Base-by-base conservation (phyloP, 2,888 invertebrate species). In the Agonum fuliginosum region DNA sequence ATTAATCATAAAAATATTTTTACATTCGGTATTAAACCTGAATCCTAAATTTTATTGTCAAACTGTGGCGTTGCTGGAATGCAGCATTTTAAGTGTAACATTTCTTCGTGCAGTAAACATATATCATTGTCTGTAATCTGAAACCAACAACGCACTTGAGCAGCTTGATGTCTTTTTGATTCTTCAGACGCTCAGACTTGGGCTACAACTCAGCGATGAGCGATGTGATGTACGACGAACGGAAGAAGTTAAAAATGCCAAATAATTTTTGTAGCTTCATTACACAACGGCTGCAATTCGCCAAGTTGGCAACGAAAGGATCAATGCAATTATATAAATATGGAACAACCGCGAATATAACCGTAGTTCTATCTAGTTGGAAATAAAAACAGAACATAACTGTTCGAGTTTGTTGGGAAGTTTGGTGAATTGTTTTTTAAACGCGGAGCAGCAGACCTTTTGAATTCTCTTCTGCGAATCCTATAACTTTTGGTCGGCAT, bases 81-180 rank as follows among this genome's bases (percentile, higher is more conserved):
- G 24, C n/a, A 54, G 17, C 48, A 48, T 48, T 48, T 48, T 48
- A 54, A 54, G 12, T 22, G 54, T 54, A 54, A 22, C 54, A 22
- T n/a, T 54, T 12, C 22, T n/a, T 0, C 22, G 54, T 22, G 20
- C 24, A 54, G 54, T 54, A 54, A 54, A 54, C 54, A 54, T 54
- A 54, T 54, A 54, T 54, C 54, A 54, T 65, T 41, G 65, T 65
- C 14, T 65, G 37, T 65, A 65, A 65, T 65, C 34, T 65, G 65
- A 34, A 69, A 69, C 41, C 43, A 69, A 69, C 69, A 69, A 37
- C 69, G 69, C 20, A 43, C 46, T 69, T 69, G 69, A 41, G 17
- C 69, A 46, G 24, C 10, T 69, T 27, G 69, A 69, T 69, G 69
- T 69, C 43, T 69, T 69, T 43, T 69, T 46, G 46, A 69, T 69